Percentiles rank a stretch among this genome's conserved stretches.
phyloP scores from a whole-genome alignment of 2,888 invertebrate species.

The Netelia inedita region DNA sequence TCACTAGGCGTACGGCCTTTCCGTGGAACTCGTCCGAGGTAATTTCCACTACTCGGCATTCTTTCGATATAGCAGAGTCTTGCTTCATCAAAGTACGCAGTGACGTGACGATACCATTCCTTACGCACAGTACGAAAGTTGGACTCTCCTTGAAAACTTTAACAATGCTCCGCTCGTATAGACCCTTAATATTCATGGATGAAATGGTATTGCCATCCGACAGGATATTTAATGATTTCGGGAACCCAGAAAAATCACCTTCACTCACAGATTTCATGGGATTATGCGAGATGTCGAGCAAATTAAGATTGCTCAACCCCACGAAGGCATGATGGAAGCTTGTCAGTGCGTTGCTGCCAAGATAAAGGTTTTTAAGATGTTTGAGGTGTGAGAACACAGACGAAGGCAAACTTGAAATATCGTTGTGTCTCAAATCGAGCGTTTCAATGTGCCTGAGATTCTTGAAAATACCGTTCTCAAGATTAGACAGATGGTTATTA shows the following conservation, averaged over 20 bases:
- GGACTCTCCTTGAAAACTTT: too few relatives aligned
- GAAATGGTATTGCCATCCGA: conserved; percentile 72
- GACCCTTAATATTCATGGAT: conserved; percentile 60
- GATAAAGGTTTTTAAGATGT: conserved; percentile 66
- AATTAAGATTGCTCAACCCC: conserved; percentile 74
- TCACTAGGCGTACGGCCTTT: conserved; percentile 55
- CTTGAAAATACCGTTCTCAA: background rate
- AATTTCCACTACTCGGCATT: conserved; percentile 69
- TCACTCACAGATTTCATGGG: conserved; percentile 71
- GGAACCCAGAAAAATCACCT: conserved; percentile 75
- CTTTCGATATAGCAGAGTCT: conserved; percentile 58
- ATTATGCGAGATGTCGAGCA: conserved; percentile 75
- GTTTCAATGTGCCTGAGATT: conserved; percentile 61
- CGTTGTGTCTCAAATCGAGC: conserved; percentile 71
- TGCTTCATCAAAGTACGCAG: conserved; percentile 8
- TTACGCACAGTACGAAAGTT: too few relatives aligned
- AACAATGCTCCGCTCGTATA: too few relatives aligned
- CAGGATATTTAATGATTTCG: conserved; percentile 69
- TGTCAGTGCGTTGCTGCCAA: conserved; percentile 59
- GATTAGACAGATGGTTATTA: too few relatives aligned
- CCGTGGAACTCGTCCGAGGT: conserved; percentile 6
- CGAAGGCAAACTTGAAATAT: conserved; percentile 68
- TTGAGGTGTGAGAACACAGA: conserved; percentile 75
- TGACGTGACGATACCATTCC: background rate
- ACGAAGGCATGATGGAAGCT: conserved; percentile 66